Conservation (phyloP, 2,797 vertebrate genomes). For the Coregonus sp. region DNA sequence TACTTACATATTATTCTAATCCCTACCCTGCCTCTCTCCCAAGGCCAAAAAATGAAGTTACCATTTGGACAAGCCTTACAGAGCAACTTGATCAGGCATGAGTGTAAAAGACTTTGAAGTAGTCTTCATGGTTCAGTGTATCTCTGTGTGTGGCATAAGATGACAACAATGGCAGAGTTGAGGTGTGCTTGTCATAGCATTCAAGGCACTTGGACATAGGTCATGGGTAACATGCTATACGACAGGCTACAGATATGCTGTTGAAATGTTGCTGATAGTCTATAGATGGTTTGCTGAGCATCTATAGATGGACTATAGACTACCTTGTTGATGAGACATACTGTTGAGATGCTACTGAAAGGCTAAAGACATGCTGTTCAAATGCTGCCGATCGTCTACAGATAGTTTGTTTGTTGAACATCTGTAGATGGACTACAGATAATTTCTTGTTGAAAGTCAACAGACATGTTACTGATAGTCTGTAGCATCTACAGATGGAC, state of each 20-base stretch:
- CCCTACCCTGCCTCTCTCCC: slow-evolving; percentile 53
- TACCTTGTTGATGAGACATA: too few species aligned
- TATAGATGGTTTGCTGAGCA: too few species aligned
- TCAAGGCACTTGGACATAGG: background rate
- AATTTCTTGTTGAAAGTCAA: too few species aligned
- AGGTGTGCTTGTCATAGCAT: background rate
- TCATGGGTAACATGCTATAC: background rate
- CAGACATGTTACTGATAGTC: too few species aligned
- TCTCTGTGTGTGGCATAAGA: slow-evolving; percentile 42
- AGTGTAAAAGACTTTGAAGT: slow-evolving; percentile 51
- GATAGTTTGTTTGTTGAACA: too few species aligned
- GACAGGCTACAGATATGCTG: background rate
- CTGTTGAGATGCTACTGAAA: too few species aligned
- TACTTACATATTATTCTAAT: slow-evolving; percentile 77
- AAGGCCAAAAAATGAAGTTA: slow-evolving; percentile 64
- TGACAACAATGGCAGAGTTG: slow-evolving; percentile 26
- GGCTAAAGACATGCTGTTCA: too few species aligned
- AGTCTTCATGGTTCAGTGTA: slow-evolving; percentile 31
- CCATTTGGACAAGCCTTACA: slow-evolving; percentile 55
- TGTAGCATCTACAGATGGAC: too few species aligned
- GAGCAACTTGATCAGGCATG: slow-evolving; percentile 52
- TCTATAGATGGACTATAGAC: too few species aligned
- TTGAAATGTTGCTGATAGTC: too few species aligned
- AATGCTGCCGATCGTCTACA: too few species aligned
- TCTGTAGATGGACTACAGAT: too few species aligned